Evolutionary conservation across 2,113 vertebrate species (phyloP).

Genomic region (Talpa occidentalis): DNA sequence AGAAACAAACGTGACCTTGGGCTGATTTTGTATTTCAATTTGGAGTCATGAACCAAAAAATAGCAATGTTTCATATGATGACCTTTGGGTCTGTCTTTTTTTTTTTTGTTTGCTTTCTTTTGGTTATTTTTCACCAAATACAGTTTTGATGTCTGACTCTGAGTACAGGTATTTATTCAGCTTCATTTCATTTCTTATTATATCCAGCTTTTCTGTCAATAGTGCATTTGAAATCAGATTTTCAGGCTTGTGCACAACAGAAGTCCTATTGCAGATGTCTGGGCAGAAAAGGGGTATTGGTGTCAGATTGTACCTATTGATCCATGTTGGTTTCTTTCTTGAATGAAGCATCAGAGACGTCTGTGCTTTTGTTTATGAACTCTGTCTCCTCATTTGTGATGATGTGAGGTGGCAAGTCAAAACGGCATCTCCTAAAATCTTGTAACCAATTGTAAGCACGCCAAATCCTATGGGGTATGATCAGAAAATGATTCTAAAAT

Average conservation of each 20-base stretch:
- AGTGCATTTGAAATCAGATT: conserved; percentile 78
- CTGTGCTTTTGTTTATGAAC: conserved; percentile 42
- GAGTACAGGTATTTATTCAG: conserved; percentile 83
- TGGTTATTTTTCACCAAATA: conserved; percentile 74
- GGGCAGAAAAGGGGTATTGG: conserved; percentile 82
- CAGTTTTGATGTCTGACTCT: conserved; percentile 64
- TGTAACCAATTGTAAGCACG: not conserved
- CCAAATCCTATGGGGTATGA: not conserved
- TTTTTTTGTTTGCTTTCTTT: conserved; percentile 63
- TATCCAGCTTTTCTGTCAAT: conserved; percentile 80
- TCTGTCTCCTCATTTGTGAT: not conserved
- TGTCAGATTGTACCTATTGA: conserved; percentile 79
- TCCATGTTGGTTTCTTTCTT: conserved; percentile 81
- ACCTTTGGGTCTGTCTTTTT: conserved; percentile 46
- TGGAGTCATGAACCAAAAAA: not conserved
- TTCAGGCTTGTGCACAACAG: conserved; percentile 67
- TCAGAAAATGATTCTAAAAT: conserved; percentile 30
- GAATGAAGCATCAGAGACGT: conserved; percentile 34
- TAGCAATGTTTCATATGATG: not conserved
- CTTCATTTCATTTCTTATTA: conserved; percentile 86
- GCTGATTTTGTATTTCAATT: conserved; percentile 30
- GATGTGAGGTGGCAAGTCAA: not conserved
- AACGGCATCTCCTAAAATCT: conserved; percentile 1
- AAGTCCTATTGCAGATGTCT: conserved; percentile 72
- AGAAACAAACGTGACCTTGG: not conserved